These are phyloP conservation scores for Philotrypesis tridentata DNA, from an alignment of 1,140 invertebrate species.

Conservation along the genomic window DNA sequence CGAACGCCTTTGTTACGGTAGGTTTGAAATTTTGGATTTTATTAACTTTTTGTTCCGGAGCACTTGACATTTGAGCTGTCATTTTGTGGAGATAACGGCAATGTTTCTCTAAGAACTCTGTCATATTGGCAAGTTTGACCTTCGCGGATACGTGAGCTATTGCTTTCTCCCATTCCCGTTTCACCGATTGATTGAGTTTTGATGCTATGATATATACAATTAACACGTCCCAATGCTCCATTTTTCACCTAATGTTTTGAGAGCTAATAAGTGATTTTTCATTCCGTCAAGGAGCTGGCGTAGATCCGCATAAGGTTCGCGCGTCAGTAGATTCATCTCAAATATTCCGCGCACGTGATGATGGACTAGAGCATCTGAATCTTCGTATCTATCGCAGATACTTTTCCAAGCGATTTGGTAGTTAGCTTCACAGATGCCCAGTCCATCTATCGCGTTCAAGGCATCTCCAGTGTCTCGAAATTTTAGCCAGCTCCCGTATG, in stretches of 20 bases:
- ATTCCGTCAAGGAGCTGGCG: conserved; percentile 46
- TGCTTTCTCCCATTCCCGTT: conserved; percentile 49
- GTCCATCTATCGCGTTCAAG: conserved; percentile 47
- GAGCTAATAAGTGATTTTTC: conserved; percentile 47
- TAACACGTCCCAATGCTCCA: conserved; percentile 49
- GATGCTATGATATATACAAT: conserved; percentile 46
- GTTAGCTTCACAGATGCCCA: conserved; percentile 55
- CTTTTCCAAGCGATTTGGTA: conserved; percentile 56
- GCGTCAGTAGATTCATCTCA: conserved; percentile 25
- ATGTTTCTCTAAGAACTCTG: conserved; percentile 32
- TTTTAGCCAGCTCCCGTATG: too few relatives aligned
- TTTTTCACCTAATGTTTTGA: conserved; percentile 37
- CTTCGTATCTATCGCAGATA: conserved; percentile 53
- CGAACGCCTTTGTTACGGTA: background rate
- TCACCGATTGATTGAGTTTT: conserved; percentile 47
- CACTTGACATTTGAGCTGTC: background rate
- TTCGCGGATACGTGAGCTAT: background rate
- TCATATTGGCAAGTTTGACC: background rate
- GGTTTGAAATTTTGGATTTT: background rate
- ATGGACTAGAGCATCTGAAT: conserved; percentile 48
- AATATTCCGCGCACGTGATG: conserved; percentile 55
- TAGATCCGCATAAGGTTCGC: conserved; percentile 39
- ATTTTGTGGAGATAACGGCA: conserved; percentile 27
- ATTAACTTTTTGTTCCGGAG: background rate
- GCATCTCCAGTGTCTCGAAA: conserved; percentile 55